Base-by-base conservation (phyloP, 2,888 invertebrate genomes). In the Idaea dimidiata region DNA sequence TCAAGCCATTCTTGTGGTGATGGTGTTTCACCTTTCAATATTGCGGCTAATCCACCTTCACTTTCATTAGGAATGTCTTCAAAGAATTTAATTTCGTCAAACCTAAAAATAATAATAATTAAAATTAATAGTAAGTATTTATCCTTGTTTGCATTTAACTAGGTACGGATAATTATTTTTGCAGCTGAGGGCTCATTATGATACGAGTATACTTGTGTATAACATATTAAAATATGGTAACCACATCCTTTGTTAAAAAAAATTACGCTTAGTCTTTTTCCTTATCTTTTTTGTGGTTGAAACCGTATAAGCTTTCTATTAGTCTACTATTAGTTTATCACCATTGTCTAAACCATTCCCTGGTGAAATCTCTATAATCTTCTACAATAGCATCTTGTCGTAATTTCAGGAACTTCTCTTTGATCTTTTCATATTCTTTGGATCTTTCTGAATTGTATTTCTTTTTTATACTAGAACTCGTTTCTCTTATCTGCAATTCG, bases 311-410 rank as follows among this genome's bases (percentile, higher is more conserved):
- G 14, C 14, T 3, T 10, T 8, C 43, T 43, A 43, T 10, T 43
- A 14, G 3, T 43, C 43, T 8, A 32, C 8, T 43, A 43, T 43
- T 43, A 14, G 8, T 43, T 6, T 43, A 43, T 72, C 79, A 89
- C 89, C 89, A 89, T 72, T 77, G 76, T n/a, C 71, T 65, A 72
- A 89, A 87, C 89, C 90, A 90, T 57, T 76, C 70, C 64, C 87
- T 80, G 5, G 87, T 76, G 58, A 78, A 70, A 60, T 85, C 86
- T 66, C 85, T 73, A 62, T 78, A 80, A 60, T 88, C 82, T 62
- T 86, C 89, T 18, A 69, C 69, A 0, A 87, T 69, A 14, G 76
- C 74, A 24, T 76, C 75, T 16, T 66, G 67, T 63, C 75, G 80
- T 58, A 61, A 70, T 68, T 73, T 71, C 3, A 77, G 63, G 65